Conservation (phyloP, 2,888 invertebrate species). For the Nycteola revayana region DNA sequence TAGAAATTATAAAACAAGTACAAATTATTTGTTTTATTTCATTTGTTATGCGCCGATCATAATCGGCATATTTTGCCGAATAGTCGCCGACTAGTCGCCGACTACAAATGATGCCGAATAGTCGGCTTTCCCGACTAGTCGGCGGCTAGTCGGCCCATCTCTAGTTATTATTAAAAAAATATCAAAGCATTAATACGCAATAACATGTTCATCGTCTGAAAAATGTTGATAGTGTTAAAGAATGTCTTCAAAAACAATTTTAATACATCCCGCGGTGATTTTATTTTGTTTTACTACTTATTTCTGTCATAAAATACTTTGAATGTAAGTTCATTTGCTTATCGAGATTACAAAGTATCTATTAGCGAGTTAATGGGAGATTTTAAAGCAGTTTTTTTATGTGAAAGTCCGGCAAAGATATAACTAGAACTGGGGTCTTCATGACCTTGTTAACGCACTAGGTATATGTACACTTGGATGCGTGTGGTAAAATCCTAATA, state of each 20-base stretch:
- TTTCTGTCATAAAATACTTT: constrained; percentile 28
- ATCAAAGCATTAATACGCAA: constrained; percentile 35
- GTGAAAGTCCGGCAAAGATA: constrained; percentile 18
- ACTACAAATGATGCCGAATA: no score
- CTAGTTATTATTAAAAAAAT: constrained; percentile 35
- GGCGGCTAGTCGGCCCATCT: no score
- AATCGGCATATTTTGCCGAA: no score
- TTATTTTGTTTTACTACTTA: constrained; percentile 32
- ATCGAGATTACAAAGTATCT: constrained; percentile 25
- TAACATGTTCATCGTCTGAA: constrained; percentile 30
- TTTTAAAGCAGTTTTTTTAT: constrained; percentile 7
- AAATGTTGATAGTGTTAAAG: constrained; percentile 31
- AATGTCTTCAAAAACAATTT: constrained; percentile 27
- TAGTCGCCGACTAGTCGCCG: no score
- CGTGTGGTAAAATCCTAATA: constrained; percentile 72
- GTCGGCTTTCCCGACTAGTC: no score
- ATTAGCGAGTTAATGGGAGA: constrained; percentile 24
- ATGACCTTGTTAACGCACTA: constrained; percentile 44
- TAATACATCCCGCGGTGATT: constrained; percentile 30
- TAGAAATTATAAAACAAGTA: no score
- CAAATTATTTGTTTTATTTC: no score
- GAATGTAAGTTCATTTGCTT: constrained; percentile 31
- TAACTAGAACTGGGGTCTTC: constrained; percentile 29
- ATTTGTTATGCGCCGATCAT: no score
- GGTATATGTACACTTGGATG: constrained; percentile 44